These are phyloP conservation scores for Noturus placidus DNA, from an alignment of 2,113 vertebrate species.

Conservation along the genomic window DNA sequence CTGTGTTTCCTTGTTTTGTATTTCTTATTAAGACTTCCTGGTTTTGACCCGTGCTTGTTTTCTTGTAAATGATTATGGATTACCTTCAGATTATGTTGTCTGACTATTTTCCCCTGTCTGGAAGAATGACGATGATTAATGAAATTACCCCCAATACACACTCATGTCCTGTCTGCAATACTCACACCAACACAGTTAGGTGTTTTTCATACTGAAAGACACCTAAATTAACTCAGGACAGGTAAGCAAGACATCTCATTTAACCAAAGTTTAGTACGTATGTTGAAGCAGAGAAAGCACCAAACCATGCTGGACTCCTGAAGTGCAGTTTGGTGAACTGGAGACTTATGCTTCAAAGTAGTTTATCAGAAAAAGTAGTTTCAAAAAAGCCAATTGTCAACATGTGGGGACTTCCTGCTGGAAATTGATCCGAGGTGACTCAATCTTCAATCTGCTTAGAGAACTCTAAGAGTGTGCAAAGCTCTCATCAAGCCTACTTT, in stretches of 20 bases:
- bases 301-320: not conserved
- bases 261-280: not conserved
- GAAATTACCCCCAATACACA: too few relatives aligned
- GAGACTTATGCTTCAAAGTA: not conserved
- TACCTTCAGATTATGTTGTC: not conserved
- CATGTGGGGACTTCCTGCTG: not conserved
- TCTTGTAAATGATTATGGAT: not conserved
- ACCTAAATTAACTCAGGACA: too few relatives aligned
- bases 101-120: not conserved
- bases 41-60: not conserved
- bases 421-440: not conserved
- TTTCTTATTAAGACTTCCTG: not conserved
- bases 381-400: not conserved
- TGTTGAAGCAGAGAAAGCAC: not conserved
- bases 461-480: not conserved
- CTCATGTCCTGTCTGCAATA: not conserved
- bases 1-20: not conserved
- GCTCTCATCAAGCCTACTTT: not conserved
- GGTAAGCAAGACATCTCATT: not conserved
- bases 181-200: not conserved
- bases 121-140: not conserved
- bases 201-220: too few relatives aligned
- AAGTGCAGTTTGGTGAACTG: not conserved
- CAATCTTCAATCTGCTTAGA: not conserved
- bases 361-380: not conserved